Conservation (phyloP, 2,888 invertebrate species). For the Formica aserva region DNA sequence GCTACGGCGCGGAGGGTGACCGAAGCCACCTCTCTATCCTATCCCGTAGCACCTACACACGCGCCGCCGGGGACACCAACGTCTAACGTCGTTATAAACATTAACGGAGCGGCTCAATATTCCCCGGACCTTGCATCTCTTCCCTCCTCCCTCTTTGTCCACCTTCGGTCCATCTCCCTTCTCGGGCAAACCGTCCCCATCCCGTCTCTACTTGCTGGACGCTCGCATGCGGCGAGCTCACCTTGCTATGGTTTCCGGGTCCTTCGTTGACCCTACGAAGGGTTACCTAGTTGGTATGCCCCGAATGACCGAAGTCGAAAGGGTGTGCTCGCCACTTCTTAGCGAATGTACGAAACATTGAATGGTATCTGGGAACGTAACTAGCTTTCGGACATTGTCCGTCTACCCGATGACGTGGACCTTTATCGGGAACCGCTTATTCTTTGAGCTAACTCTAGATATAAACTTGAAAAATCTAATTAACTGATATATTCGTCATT, state of each 20-base stretch:
- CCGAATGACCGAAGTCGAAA: slow-evolving; percentile 46
- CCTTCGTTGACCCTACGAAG: slow-evolving; percentile 58
- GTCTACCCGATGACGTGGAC: slow-evolving; percentile 4
- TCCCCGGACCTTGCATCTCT: slow-evolving; percentile 81
- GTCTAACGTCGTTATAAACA: slow-evolving; percentile 85
- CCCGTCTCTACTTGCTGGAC: slow-evolving; percentile 59
- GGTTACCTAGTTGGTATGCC: slow-evolving; percentile 52
- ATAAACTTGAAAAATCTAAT: not conserved
- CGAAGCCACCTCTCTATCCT: slow-evolving; percentile 71
- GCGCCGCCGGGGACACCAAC: slow-evolving; percentile 74
- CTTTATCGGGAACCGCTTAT: slow-evolving; percentile 26
- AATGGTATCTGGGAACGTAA: slow-evolving; percentile 41
- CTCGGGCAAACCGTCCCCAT: slow-evolving; percentile 54
- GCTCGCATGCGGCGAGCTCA: slow-evolving; percentile 63
- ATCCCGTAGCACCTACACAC: slow-evolving; percentile 76
- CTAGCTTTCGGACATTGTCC: slow-evolving; percentile 15
- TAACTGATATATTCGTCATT: not conserved
- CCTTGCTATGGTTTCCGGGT: slow-evolving; percentile 66
- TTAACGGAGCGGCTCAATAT: slow-evolving; percentile 85
- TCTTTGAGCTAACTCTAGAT: not conserved
- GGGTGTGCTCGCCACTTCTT: slow-evolving; percentile 50
- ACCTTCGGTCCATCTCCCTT: slow-evolving; percentile 71
- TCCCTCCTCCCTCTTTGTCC: slow-evolving; percentile 59
- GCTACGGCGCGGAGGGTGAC: slow-evolving; percentile 65
- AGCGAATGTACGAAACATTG: slow-evolving; percentile 44